Evolutionary conservation across 2,888 invertebrate genomes (phyloP).

Genomic region (Hypomecis atomaria): DNA sequence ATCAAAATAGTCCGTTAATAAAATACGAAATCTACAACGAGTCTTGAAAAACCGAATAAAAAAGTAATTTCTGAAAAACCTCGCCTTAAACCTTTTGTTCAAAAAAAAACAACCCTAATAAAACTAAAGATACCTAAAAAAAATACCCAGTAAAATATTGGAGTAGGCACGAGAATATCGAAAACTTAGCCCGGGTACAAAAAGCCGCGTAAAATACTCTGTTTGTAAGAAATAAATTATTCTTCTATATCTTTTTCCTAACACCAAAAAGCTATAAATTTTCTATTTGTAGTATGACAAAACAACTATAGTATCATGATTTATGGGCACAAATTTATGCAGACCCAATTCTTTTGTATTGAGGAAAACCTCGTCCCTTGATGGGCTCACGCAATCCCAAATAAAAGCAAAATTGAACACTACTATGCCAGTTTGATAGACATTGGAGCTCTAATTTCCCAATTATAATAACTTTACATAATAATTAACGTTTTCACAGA

Average conservation of each 20-base stretch:
- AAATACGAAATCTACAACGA: background rate
- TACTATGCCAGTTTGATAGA: background rate
- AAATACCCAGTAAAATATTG: slow-evolving; percentile 15
- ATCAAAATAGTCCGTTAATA: background rate
- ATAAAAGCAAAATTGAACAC: slow-evolving; percentile 1
- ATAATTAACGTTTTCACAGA: too few species aligned
- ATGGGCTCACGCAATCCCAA: slow-evolving; percentile 14
- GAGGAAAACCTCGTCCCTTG: slow-evolving; percentile 17
- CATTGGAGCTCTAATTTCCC: too few species aligned
- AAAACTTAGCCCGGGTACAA: slow-evolving; percentile 13
- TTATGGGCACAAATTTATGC: slow-evolving; percentile 41
- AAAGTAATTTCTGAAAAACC: slow-evolving; percentile 1
- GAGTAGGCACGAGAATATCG: slow-evolving; percentile 5
- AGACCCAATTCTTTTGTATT: slow-evolving; percentile 40
- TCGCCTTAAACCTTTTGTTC: background rate
- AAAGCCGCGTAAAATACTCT: slow-evolving; percentile 18
- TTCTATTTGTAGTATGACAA: slow-evolving; percentile 45
- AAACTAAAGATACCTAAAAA: slow-evolving; percentile 1
- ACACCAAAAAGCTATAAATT: slow-evolving; percentile 43
- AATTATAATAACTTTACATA: too few species aligned
- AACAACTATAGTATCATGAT: slow-evolving; percentile 45
- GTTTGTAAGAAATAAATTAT: slow-evolving; percentile 27
- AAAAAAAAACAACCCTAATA: slow-evolving; percentile 17
- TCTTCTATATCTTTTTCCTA: slow-evolving; percentile 33
- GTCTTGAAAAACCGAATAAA: slow-evolving; percentile 4